phyloP scores from a whole-genome alignment of 2,113 vertebrate species.

The Gnathonemus longibarbis region DNA sequence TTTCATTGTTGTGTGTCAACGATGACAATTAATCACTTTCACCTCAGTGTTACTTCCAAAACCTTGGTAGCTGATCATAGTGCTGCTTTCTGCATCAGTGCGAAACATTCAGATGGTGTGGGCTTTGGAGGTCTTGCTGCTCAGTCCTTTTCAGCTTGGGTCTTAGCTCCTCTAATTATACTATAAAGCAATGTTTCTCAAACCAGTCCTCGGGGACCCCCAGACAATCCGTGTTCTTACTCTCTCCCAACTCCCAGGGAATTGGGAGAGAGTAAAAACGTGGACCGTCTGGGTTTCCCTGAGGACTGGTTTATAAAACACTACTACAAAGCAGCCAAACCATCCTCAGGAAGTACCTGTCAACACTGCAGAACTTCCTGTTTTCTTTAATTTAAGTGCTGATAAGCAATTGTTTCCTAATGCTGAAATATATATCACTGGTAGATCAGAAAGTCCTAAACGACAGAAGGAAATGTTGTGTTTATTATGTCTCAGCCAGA shows the following conservation, averaged over 20 bases:
- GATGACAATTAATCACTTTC: not conserved
- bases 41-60: not conserved
- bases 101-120: not conserved
- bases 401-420: constrained; percentile 22
- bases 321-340: not conserved
- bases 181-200: not conserved
- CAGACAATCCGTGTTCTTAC: too few relatives aligned
- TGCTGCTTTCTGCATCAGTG: not conserved
- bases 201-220: too few relatives aligned
- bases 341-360: too few relatives aligned
- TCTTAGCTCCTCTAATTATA: not conserved
- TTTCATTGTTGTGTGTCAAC: not conserved
- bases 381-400: constrained; percentile 8
- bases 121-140: not conserved
- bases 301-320: too few relatives aligned
- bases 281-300: too few relatives aligned
- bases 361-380: not conserved
- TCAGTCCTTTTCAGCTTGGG: not conserved
- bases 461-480: constrained; percentile 31
- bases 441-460: constrained; percentile 37
- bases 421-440: constrained; percentile 34
- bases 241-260: too few relatives aligned
- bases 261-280: too few relatives aligned
- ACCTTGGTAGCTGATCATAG: not conserved
- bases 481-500: not conserved